Evolutionary conservation across 2,888 invertebrate species (phyloP).

Genomic region (Harpalus rubripes): DNA sequence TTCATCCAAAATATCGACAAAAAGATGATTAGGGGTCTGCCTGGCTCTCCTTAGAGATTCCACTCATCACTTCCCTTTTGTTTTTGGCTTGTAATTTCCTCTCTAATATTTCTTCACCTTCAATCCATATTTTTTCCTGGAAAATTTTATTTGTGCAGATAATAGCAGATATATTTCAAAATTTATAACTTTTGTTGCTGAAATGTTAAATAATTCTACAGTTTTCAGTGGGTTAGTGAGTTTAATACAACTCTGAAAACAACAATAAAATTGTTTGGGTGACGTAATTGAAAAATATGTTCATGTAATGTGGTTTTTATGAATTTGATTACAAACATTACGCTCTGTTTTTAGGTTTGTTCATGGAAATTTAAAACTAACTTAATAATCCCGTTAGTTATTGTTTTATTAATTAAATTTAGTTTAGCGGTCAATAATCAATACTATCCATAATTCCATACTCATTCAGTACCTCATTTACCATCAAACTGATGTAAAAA

Average conservation of each 20-base stretch:
- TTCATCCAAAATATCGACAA: slow-evolving; percentile 2
- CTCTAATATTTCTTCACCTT: neutral
- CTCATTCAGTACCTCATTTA: too few relatives aligned
- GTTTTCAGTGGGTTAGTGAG: neutral
- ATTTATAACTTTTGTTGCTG: neutral
- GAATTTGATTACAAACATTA: slow-evolving; percentile 8
- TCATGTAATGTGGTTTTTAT: slow-evolving; percentile 29
- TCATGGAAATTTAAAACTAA: slow-evolving; percentile 15
- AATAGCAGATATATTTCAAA: neutral
- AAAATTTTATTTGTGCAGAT: neutral
- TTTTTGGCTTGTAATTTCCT: neutral
- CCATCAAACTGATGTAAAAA: too few relatives aligned
- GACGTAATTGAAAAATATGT: slow-evolving; percentile 29
- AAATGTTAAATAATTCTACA: neutral
- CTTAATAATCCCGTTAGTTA: slow-evolving; percentile 14
- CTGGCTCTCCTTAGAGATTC: neutral
- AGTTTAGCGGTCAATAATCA: slow-evolving; percentile 36
- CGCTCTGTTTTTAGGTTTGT: slow-evolving; percentile 14
- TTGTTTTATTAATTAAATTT: slow-evolving; percentile 25
- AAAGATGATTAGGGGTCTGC: neutral
- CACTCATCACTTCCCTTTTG: neutral
- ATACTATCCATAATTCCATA: neutral
- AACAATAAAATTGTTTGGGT: neutral
- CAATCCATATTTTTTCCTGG: neutral
- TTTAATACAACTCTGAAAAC: neutral